Conservation (phyloP, 2,113 vertebrate genomes). For the Megatriorchis doriae region DNA sequence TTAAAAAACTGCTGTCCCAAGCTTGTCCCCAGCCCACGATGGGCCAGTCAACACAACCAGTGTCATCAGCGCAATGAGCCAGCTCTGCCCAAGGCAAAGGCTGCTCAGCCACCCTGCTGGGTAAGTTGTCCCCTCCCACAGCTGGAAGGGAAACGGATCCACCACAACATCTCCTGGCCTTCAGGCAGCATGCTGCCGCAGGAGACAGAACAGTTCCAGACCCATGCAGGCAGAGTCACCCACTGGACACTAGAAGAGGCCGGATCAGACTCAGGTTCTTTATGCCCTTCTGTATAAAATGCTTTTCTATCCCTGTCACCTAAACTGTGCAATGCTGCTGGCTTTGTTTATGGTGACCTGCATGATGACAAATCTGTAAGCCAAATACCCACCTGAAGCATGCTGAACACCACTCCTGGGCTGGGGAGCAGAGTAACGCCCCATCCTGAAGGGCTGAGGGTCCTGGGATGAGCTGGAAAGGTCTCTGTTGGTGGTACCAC, state of each 20-base stretch:
- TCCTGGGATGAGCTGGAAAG: neutral
- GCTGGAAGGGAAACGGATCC: neutral
- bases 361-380: neutral
- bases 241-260: neutral
- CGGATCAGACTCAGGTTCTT: neutral
- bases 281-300: neutral
- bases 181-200: neutral
- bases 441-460: neutral
- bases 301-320: neutral
- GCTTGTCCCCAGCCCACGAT: neutral
- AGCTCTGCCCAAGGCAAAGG: neutral
- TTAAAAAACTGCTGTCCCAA: neutral
- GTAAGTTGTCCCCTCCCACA: rapidly evolving
- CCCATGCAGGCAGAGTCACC: neutral
- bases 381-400: slow-evolving; percentile 1
- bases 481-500: neutral
- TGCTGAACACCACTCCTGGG: neutral
- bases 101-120: neutral
- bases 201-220: neutral
- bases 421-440: neutral
- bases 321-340: neutral
- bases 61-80: neutral
- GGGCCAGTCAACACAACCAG: neutral
- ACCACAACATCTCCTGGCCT: neutral
- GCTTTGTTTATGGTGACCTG: neutral